Conservation (phyloP, 2,797 vertebrate genomes). For the Alcedo quadribrachys region DNA sequence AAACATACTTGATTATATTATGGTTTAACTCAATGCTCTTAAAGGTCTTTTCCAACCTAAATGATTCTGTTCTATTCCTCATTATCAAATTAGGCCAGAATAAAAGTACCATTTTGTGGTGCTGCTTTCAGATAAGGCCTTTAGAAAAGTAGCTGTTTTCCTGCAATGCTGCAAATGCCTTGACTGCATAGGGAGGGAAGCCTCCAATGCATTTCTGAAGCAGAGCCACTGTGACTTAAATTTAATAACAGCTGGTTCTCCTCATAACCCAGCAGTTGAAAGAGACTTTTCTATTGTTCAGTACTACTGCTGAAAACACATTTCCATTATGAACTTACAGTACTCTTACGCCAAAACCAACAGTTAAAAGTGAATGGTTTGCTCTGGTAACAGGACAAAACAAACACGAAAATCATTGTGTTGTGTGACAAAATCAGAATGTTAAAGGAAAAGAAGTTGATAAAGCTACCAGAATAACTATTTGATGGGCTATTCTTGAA, state of each 20-base stretch:
- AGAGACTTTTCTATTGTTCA: slow-evolving; percentile 66
- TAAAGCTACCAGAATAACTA: slow-evolving; percentile 11
- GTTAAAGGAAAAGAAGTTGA: slow-evolving; percentile 25
- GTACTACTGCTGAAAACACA: slow-evolving; percentile 55
- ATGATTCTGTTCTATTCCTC: background rate
- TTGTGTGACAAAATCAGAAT: slow-evolving; percentile 57
- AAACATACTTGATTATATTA: background rate
- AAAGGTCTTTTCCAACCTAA: too few relatives aligned
- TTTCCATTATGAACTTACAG: slow-evolving; percentile 48
- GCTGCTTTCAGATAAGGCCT: background rate
- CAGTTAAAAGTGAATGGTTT: slow-evolving; percentile 70
- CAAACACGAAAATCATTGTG: slow-evolving; percentile 45
- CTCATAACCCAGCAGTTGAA: slow-evolving; percentile 39
- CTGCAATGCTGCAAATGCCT: background rate
- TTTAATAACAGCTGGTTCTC: slow-evolving; percentile 69
- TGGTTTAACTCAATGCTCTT: background rate
- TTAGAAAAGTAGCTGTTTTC: background rate
- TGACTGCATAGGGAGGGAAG: background rate
- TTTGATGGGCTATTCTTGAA: background rate
- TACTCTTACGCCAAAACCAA: slow-evolving; percentile 59
- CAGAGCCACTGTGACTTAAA: slow-evolving; percentile 36
- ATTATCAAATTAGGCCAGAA: background rate
- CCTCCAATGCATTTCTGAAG: background rate
- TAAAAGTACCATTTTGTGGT: background rate
- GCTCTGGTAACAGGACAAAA: slow-evolving; percentile 71